phyloP scores from a whole-genome alignment of 2,888 invertebrate genomes.

The Crocallis elinguaria region DNA sequence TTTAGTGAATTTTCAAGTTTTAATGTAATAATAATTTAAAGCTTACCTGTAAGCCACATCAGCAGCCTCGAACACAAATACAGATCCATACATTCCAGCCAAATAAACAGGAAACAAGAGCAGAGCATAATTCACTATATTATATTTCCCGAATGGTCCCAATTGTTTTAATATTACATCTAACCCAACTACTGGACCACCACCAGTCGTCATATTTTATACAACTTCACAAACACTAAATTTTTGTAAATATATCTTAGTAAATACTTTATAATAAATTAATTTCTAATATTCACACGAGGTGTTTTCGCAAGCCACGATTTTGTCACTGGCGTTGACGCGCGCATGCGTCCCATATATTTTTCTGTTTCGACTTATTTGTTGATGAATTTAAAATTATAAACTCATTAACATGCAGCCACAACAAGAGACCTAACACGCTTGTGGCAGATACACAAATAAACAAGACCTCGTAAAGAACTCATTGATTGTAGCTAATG shows the following conservation, averaged over 20 bases:
- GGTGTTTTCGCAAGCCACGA: slow-evolving; percentile 11
- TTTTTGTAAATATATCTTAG: slow-evolving; percentile 1
- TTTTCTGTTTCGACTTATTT: neutral
- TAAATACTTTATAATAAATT: slow-evolving; percentile 16
- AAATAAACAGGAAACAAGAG: slow-evolving; percentile 72
- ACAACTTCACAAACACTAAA: slow-evolving; percentile 39
- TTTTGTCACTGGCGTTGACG: slow-evolving; percentile 27
- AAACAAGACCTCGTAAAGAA: slow-evolving; percentile 20
- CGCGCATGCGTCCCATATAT: slow-evolving; percentile 29
- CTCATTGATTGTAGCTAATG: slow-evolving; percentile 4
- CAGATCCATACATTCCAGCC: slow-evolving; percentile 75
- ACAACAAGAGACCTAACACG: slow-evolving; percentile 22
- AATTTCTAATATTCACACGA: slow-evolving; percentile 21
- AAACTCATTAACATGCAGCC: slow-evolving; percentile 16
- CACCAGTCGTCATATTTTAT: too few relatives aligned
- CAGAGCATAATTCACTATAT: slow-evolving; percentile 72
- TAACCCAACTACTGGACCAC: slow-evolving; percentile 51
- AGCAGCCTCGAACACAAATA: slow-evolving; percentile 74
- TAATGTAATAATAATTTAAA: neutral
- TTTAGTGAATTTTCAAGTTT: neutral
- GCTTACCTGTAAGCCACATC: slow-evolving; percentile 72
- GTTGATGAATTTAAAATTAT: neutral
- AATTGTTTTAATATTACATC: slow-evolving; percentile 66
- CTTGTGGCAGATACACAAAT: slow-evolving; percentile 29
- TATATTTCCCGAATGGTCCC: slow-evolving; percentile 75